Evolutionary conservation across 2,113 vertebrate genomes (phyloP).

Genomic region (Macroglossus sobrinus): DNA sequence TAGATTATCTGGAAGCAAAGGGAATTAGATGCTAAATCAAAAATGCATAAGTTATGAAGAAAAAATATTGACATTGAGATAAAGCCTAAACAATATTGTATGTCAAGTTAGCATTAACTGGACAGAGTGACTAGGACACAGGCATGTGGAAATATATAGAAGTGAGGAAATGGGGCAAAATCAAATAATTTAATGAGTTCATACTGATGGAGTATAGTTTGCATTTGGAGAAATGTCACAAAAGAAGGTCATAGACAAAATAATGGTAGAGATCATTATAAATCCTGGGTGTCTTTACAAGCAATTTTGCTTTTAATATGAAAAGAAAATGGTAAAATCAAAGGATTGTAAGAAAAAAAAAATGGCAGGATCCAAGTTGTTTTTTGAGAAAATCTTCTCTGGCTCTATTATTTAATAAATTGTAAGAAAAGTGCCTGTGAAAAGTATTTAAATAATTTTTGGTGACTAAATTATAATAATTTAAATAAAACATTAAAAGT

Average conservation of each 20-base stretch:
- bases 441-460: neutral
- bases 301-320: neutral
- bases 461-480: neutral
- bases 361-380: neutral
- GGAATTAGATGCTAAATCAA: neutral
- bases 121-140: neutral
- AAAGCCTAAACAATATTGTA: neutral
- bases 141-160: neutral
- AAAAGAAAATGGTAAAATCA: neutral
- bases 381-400: neutral
- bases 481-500: neutral
- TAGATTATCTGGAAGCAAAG: neutral
- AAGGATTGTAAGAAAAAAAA: neutral
- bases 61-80: neutral
- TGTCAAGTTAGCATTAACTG: neutral
- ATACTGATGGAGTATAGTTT: neutral
- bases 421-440: neutral
- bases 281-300: neutral
- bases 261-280: neutral
- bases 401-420: neutral
- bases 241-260: neutral
- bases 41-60: neutral
- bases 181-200: neutral
- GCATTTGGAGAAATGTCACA: neutral
- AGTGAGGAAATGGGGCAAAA: neutral